phyloP scores from a whole-genome alignment of 2,113 vertebrate species.

The Coturnix japonica region DNA sequence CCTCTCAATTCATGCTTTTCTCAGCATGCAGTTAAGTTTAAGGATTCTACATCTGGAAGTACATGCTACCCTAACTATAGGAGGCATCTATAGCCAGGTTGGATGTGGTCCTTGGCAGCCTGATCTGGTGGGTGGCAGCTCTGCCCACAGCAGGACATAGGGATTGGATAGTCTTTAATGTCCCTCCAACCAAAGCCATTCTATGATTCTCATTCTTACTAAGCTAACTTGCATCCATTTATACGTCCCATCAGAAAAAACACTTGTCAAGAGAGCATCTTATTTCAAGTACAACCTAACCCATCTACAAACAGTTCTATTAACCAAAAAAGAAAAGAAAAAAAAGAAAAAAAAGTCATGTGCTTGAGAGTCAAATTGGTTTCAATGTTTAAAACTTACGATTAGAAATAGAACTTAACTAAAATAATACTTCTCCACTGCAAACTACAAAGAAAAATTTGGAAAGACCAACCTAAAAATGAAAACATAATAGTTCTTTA shows the following conservation, averaged over 20 bases:
- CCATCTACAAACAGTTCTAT: background rate
- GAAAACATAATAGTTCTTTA: background rate
- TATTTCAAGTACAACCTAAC: background rate
- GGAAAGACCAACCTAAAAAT: background rate
- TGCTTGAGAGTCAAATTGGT: background rate
- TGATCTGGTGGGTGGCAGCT: too few species aligned
- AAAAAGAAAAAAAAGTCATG: background rate
- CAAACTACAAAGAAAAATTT: background rate
- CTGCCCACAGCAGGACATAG: too few species aligned
- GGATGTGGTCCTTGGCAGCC: too few species aligned
- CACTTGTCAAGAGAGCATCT: slow-evolving; percentile 22
- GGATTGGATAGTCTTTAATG: too few species aligned
- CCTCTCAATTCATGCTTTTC: background rate
- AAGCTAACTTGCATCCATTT: background rate
- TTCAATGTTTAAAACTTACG: background rate
- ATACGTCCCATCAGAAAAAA: background rate
- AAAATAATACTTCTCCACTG: background rate
- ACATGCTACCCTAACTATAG: background rate
- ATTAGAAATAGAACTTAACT: background rate
- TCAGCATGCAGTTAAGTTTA: background rate
- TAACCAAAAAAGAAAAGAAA: background rate
- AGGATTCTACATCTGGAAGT: background rate
- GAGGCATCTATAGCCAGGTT: too few species aligned
- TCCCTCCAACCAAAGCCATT: too few species aligned
- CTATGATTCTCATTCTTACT: too few species aligned